A percentile compares a stretch with the other conserved stretches of the same genome.
Conservation (phyloP, 2,113 vertebrate genomes). For the Tychaedon coryphoeus region DNA sequence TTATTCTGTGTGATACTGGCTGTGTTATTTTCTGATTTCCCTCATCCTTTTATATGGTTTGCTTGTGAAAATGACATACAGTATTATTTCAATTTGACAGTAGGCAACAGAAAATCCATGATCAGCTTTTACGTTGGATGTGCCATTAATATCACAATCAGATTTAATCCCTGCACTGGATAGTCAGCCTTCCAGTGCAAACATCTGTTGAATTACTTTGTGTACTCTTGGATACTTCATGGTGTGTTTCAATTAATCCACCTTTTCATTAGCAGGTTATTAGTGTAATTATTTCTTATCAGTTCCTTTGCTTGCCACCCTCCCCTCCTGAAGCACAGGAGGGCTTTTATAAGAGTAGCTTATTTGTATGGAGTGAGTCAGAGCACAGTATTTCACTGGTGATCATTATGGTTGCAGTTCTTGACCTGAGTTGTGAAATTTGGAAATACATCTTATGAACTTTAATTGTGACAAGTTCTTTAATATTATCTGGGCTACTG, state of each 20-base stretch:
- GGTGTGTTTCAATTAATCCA: slow-evolving; percentile 1
- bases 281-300: slow-evolving; percentile 32
- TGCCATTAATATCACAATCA: not conserved
- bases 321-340: not conserved
- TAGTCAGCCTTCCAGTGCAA: not conserved
- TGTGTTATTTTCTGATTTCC: not conserved
- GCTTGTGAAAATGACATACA: not conserved
- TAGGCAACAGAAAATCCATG: not conserved
- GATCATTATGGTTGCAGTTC: not conserved
- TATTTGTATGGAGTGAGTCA: slow-evolving; percentile 20
- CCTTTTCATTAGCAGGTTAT: not conserved
- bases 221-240: not conserved
- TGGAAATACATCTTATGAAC: not conserved
- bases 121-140: not conserved
- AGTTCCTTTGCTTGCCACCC: not conserved
- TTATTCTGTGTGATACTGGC: not conserved
- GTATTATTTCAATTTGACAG: not conserved
- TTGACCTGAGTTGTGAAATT: not conserved
- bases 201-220: not conserved
- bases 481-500: not conserved
- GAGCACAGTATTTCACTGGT: not conserved
- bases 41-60: not conserved
- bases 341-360: not conserved
- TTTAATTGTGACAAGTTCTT: not conserved
- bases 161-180: not conserved